phyloP scores from a whole-genome alignment of 1,140 invertebrate species.

The Cydia splendana region DNA sequence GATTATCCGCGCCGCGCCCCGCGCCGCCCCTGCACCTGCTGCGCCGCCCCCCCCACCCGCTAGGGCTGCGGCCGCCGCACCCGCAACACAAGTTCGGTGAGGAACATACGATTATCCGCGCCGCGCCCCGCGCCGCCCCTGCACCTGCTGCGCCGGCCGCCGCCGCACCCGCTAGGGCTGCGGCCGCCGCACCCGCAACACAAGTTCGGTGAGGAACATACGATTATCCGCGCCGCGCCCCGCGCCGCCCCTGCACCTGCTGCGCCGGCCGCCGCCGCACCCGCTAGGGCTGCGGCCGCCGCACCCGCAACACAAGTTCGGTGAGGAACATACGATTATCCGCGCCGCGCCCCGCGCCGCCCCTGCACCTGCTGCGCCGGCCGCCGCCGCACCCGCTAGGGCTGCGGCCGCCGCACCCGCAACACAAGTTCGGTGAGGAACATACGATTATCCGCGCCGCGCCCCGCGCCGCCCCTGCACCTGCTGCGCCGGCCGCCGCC shows the following conservation, averaged over 20 bases:
- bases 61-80: conserved; percentile 17
- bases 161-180: conserved; percentile 18
- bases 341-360: conserved; percentile 37
- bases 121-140: conserved; percentile 38
- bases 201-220: not conserved
- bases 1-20: conserved; percentile 31
- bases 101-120: not conserved
- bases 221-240: conserved; percentile 31
- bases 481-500: conserved; percentile 26
- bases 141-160: conserved; percentile 18
- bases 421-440: not conserved
- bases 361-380: conserved; percentile 12
- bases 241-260: conserved; percentile 33
- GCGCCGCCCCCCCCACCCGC: conserved; percentile 26
- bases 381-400: conserved; percentile 19
- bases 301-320: not conserved
- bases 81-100: not conserved
- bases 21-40: conserved; percentile 33
- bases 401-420: conserved; percentile 16
- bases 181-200: not conserved
- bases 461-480: conserved; percentile 35
- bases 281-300: conserved; percentile 26
- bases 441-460: conserved; percentile 17
- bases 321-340: not conserved
- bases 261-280: conserved; percentile 24